Evolutionary conservation across 2,797 vertebrate genomes (phyloP).

Genomic region (Leucoraja ocellata): DNA sequence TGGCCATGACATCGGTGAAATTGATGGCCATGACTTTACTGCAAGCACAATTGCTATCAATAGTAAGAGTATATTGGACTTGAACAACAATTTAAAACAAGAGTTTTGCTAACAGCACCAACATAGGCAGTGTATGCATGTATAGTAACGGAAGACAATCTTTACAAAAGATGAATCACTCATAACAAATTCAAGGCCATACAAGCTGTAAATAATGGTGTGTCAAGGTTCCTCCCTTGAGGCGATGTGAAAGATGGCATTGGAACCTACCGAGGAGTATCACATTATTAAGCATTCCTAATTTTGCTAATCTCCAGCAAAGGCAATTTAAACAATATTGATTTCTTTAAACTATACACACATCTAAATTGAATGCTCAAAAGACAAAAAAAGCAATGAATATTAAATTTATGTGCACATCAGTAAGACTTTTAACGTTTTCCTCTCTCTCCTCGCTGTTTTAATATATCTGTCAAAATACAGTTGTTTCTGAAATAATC

Average conservation of each 20-base stretch:
- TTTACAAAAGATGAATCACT: neutral
- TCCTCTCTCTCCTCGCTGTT: neutral
- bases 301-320: neutral
- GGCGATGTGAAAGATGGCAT: neutral
- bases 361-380: neutral
- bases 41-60: neutral
- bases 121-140: neutral
- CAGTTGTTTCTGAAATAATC: too few species aligned
- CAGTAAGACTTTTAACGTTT: neutral
- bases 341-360: neutral
- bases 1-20: neutral
- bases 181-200: neutral
- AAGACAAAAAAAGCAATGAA: neutral
- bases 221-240: neutral
- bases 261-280: neutral
- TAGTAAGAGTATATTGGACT: neutral
- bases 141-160: neutral
- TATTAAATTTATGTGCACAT: neutral
- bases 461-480: neutral
- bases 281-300: neutral
- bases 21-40: neutral
- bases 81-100: neutral
- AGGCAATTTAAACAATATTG: neutral
- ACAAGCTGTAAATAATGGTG: neutral
- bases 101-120: neutral